Conservation (phyloP, 2,888 invertebrate species). For the Conus canariensis region DNA sequence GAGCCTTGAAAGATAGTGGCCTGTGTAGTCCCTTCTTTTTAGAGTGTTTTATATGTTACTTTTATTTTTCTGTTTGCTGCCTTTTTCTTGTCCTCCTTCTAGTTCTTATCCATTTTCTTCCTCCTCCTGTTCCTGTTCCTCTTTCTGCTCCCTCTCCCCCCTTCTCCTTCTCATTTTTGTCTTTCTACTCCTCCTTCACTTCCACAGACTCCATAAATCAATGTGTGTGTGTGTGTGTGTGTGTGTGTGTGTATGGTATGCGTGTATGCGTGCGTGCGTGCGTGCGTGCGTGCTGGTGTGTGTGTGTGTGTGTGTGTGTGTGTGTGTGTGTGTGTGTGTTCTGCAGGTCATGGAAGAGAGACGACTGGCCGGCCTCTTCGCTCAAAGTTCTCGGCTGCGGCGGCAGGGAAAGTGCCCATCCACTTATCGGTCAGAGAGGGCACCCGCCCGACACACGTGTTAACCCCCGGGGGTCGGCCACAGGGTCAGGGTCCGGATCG, state of each 20-base stretch:
- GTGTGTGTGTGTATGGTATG: background rate
- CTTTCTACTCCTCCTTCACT: background rate
- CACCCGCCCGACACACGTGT: conserved; percentile 40
- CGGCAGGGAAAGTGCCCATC: conserved; percentile 23
- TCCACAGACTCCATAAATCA: background rate
- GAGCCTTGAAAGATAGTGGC: too few species aligned
- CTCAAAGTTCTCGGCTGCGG: conserved; percentile 39
- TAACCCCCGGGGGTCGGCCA: conserved; percentile 19
- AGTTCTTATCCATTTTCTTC: too few species aligned
- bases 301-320: background rate
- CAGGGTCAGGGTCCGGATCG: background rate
- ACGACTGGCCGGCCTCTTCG: conserved; percentile 60
- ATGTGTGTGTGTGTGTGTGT: background rate
- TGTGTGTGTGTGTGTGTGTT: conserved; percentile 13
- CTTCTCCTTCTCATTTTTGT: background rate
- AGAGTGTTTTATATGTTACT: background rate
- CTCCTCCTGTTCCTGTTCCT: too few species aligned
- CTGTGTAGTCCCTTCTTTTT: too few species aligned
- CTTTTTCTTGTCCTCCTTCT: background rate
- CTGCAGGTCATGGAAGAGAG: conserved; percentile 61
- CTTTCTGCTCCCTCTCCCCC: too few species aligned
- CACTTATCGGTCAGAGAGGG: conserved; percentile 15
- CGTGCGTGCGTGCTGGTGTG: background rate
- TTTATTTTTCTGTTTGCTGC: background rate
- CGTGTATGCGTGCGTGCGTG: background rate